These are phyloP conservation scores for Fregata magnificens DNA, from an alignment of 2,113 vertebrate species.

Conservation along the genomic window DNA sequence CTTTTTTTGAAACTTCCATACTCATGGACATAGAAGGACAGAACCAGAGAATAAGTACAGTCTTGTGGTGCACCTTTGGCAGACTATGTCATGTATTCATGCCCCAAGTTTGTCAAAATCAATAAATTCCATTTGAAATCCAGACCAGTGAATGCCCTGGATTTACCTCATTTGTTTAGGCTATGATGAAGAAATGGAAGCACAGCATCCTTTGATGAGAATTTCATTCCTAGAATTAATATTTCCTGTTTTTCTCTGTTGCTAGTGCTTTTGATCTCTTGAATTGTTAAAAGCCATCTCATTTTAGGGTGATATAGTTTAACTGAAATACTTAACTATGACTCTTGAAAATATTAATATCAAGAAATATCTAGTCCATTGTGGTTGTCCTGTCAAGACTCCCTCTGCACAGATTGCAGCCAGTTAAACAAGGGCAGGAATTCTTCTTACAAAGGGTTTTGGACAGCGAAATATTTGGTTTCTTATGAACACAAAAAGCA, in stretches of 20 bases:
- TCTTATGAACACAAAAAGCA: neutral
- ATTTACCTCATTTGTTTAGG: neutral
- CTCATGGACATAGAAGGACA: neutral
- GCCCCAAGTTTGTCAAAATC: neutral
- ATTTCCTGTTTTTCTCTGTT: neutral
- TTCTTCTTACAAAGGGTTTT: neutral
- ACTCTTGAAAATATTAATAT: neutral
- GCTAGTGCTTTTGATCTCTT: neutral
- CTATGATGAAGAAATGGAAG: neutral
- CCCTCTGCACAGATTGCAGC: neutral
- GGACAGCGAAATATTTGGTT: neutral
- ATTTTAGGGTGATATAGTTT: neutral
- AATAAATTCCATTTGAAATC: neutral
- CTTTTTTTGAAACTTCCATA: neutral
- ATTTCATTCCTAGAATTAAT: neutral
- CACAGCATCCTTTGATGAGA: neutral
- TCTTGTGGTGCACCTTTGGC: neutral
- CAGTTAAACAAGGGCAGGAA: neutral
- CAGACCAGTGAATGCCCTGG: neutral
- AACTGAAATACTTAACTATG: neutral
- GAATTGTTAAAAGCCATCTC: neutral
- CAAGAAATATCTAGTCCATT: neutral
- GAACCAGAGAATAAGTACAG: neutral
- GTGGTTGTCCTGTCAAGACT: neutral
- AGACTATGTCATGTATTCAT: neutral